Evolutionary conservation across 2,797 vertebrate genomes (phyloP), one percentile per base, ranked within the genome.

Genomic region (Simalia tracyae): DNA sequence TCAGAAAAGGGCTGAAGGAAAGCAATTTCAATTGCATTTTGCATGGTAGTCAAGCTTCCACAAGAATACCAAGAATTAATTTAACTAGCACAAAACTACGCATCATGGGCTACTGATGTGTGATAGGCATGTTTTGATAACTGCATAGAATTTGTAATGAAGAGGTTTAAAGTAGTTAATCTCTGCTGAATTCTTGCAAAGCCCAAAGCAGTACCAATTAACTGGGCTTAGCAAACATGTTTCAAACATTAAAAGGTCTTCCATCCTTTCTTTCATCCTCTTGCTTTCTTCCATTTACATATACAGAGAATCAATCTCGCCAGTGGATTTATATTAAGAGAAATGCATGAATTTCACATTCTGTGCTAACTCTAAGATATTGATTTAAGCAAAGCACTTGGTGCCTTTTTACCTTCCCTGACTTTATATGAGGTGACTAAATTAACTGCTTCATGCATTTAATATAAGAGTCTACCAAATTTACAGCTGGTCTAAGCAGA

Each of bases 301-400:
- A 87, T 14, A 91, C 60, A 92, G 89, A 95, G 89, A 94, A 92
- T 93, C 89, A 31, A 72, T 92, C 89, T 84, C 81, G 93, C 66
- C 2, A 11, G 57, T 91, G 50, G 93, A 81, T 96, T 96, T 96
- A 92, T 86, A 92, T 90, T 94, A 93, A 90, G 89, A 28, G 57
- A 96, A 66, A 95, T n/a, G 93, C 28, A 91, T 92, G 86, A 72
- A 89, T 94, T 94, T 94, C 66, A 88, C 91, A 94, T 94, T 96
- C 88, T 46, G 92, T 42, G 4, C 91, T 95, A 86, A 87, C 7
- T 94, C 60, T 95, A 92, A 96, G 94, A 95, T 96, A 96, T 90
- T 95, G 92, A 95, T 95, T 95, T 96, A 56, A 90, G 89, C 64
- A 95, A 92, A 94, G 92, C 63, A 91, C 36, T 88, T 76, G 36